Percentiles rank a stretch among this genome's conserved stretches.
These are phyloP conservation scores for Ectobius pallidus DNA, from an alignment of 2,888 invertebrate genomes.

Conservation along the genomic window DNA sequence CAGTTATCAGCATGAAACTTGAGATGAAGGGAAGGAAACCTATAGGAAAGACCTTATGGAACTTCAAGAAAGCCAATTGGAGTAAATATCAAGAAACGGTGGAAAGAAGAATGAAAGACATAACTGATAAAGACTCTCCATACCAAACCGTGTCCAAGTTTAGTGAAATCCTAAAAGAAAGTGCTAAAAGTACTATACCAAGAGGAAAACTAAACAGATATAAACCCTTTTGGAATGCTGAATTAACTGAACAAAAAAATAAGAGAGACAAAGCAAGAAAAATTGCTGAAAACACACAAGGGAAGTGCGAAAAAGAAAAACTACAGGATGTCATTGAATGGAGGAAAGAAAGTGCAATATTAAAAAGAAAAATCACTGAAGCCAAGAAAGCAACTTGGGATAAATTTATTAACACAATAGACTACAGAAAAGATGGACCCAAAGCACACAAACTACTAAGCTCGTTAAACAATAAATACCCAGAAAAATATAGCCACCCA, in stretches of 20 bases:
- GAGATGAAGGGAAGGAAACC: background rate
- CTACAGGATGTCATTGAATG: background rate
- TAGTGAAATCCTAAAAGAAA: background rate
- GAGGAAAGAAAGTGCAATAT: background rate
- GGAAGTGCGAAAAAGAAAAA: background rate
- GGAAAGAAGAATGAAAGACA: background rate
- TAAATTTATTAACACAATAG: background rate
- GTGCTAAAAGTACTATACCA: background rate
- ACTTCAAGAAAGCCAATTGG: background rate
- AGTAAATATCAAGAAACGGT: background rate
- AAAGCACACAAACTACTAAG: background rate
- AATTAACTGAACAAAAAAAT: background rate
- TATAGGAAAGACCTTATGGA: background rate
- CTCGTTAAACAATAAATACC: background rate
- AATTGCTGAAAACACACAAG: background rate
- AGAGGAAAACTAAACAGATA: background rate
- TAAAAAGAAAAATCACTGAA: background rate
- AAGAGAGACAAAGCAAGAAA: background rate
- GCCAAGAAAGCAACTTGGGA: background rate
- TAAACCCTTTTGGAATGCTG: background rate
- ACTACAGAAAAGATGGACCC: background rate
- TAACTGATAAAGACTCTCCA: background rate
- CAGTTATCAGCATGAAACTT: background rate
- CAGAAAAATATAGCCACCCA: background rate
- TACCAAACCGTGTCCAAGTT: background rate